Evolutionary conservation across 1,140 invertebrate genomes (phyloP).

Genomic region (Leucophenga varia): DNA sequence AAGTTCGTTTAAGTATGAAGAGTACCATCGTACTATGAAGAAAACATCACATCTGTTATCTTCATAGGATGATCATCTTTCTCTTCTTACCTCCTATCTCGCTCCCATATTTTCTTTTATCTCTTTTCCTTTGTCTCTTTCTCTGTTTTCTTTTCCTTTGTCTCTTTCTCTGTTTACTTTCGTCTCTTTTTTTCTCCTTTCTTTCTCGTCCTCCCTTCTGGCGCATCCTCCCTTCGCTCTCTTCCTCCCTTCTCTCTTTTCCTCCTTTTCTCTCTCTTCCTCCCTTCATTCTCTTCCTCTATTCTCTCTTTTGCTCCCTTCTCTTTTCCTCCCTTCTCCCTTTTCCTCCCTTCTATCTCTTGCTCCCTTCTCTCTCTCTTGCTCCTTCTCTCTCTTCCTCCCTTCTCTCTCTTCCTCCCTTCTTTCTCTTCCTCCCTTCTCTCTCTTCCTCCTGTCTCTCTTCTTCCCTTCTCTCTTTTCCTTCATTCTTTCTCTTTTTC

Average conservation of each 20-base stretch:
- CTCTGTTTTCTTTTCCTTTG: too few relatives aligned
- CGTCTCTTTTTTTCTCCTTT: not conserved
- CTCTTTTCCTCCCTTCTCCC: too few relatives aligned
- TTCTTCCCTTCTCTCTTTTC: not conserved
- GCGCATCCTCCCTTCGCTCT: not conserved
- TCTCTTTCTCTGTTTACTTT: not conserved
- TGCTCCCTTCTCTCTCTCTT: too few relatives aligned
- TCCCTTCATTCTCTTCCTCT: not conserved
- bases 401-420: too few relatives aligned
- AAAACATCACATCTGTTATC: too few relatives aligned
- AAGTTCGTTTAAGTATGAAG: too few relatives aligned
- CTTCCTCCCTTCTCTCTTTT: not conserved
- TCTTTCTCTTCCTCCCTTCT: not conserved
- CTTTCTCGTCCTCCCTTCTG: not conserved
- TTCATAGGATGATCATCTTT: too few relatives aligned
- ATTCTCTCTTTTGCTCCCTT: not conserved
- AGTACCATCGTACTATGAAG: too few relatives aligned
- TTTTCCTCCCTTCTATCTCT: not conserved
- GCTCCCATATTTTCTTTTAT: too few relatives aligned
- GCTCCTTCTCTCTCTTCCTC: not conserved
- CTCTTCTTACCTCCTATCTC: too few relatives aligned
- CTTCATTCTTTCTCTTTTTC: not conserved
- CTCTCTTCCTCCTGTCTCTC: not conserved
- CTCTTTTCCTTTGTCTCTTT: too few relatives aligned
- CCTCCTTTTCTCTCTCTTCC: not conserved